A percentile compares a stretch with the other conserved stretches of the same genome.
These are phyloP conservation scores for Channa maculata DNA, from an alignment of 2,113 vertebrate genomes.

Conservation along the genomic window DNA sequence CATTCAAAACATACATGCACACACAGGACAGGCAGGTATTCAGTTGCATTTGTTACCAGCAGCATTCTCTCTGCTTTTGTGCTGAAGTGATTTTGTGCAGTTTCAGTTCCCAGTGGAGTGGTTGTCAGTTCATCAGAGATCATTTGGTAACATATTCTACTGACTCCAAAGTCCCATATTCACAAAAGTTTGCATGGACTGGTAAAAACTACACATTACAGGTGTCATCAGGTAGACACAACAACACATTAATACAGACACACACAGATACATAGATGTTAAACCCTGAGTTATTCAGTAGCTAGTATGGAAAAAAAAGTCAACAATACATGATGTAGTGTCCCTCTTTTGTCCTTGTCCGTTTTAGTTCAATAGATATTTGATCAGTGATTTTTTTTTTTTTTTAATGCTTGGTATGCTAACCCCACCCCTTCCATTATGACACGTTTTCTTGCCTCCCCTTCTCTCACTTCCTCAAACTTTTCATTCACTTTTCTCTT, in stretches of 20 bases:
- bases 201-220: constrained; percentile 22
- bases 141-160: constrained; percentile 74
- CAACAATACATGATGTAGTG: constrained; percentile 75
- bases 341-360: constrained; percentile 79
- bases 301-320: constrained; percentile 78
- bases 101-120: constrained; percentile 76
- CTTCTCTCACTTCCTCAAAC: not conserved
- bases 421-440: constrained; percentile 47
- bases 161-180: constrained; percentile 47
- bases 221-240: constrained; percentile 18
- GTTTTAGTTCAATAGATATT: constrained; percentile 82
- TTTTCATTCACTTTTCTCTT: constrained; percentile 39
- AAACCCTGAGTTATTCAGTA: constrained; percentile 81
- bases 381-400: constrained; percentile 76
- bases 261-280: constrained; percentile 72
- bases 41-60: constrained; percentile 74
- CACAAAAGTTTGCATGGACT: constrained; percentile 45
- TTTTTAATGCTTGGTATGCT: constrained; percentile 74
- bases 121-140: constrained; percentile 72
- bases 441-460: constrained; percentile 54
- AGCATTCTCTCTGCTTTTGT: constrained; percentile 76
- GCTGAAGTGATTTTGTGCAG: constrained; percentile 78
- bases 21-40: constrained; percentile 21
- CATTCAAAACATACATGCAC: constrained; percentile 26
- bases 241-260: constrained; percentile 31